Conservation (phyloP, 37 sponge, comb jelly and placozoan genomes). For the Corticium candelabrum region DNA sequence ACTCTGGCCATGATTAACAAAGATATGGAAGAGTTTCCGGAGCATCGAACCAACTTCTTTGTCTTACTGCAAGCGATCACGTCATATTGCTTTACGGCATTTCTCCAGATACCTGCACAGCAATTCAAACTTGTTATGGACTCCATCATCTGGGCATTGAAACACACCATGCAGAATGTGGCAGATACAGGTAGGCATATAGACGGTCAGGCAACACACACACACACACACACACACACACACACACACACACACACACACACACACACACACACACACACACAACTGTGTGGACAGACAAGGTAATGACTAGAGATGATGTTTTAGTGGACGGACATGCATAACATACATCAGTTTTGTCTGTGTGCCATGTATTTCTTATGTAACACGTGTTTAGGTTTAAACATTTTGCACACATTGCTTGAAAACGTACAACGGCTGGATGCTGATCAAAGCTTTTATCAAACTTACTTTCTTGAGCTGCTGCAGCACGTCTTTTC, state of each 20-base stretch:
- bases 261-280: constrained; percentile 7
- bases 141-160: constrained; percentile 90
- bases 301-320: neutral
- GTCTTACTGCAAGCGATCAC: constrained; percentile 71
- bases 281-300: neutral
- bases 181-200: constrained; percentile 72
- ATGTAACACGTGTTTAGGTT: constrained; percentile 2
- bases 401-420: constrained; percentile 44
- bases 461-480: constrained; percentile 74
- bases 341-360: no score
- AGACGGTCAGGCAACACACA: no score
- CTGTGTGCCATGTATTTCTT: no score
- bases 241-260: neutral
- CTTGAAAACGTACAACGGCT: constrained; percentile 55
- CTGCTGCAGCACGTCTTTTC: constrained; percentile 85
- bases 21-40: constrained; percentile 85
- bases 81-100: constrained; percentile 78
- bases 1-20: constrained; percentile 97
- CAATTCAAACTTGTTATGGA: constrained; percentile 89
- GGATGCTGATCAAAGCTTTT: constrained; percentile 67
- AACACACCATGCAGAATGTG: constrained; percentile 95
- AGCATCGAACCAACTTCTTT: constrained; percentile 93
- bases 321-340: no score
- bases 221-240: neutral
- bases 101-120: constrained; percentile 63